Evolutionary conservation across 2,888 invertebrate genomes (phyloP).

Genomic region (Drosophila recens): DNA sequence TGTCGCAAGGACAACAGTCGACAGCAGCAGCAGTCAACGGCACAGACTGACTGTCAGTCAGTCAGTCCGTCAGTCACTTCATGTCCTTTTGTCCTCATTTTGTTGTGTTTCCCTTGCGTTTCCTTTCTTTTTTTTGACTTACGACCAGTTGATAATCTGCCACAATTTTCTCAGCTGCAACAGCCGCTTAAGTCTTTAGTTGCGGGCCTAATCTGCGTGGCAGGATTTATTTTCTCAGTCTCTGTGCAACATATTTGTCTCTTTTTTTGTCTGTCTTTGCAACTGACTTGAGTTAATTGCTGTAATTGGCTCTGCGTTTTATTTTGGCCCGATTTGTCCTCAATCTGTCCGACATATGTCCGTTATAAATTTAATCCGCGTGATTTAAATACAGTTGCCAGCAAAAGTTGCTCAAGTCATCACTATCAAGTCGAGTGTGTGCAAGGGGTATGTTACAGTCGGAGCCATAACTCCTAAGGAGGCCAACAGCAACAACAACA

Average conservation of each 20-base stretch:
- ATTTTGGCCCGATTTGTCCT: conserved; percentile 24
- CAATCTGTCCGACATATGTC: conserved; percentile 10
- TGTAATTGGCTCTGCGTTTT: conserved; percentile 45
- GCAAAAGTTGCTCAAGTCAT: conserved; percentile 66
- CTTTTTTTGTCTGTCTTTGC: neutral
- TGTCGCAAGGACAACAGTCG: conserved; percentile 54
- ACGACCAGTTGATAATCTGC: conserved; percentile 33
- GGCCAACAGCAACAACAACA: conserved; percentile 11
- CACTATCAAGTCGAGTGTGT: conserved; percentile 61
- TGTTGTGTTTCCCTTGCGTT: conserved; percentile 26
- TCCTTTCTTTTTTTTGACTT: conserved; percentile 3
- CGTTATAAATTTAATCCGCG: conserved; percentile 18
- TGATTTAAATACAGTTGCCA: conserved; percentile 48
- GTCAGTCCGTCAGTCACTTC: conserved; percentile 19
- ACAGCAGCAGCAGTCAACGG: conserved; percentile 22
- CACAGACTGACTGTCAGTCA: conserved; percentile 39
- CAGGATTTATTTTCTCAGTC: conserved; percentile 2
- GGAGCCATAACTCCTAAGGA: conserved; percentile 65
- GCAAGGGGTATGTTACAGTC: conserved; percentile 29
- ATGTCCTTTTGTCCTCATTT: conserved; percentile 9
- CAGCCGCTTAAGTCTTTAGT: conserved; percentile 53
- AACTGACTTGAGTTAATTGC: conserved; percentile 58
- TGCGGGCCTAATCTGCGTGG: conserved; percentile 49
- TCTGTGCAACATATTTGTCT: conserved; percentile 19
- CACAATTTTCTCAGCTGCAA: conserved; percentile 41